Evolutionary conservation across 1,140 invertebrate species (phyloP).

Genomic region (Drosophila fuyamai): DNA sequence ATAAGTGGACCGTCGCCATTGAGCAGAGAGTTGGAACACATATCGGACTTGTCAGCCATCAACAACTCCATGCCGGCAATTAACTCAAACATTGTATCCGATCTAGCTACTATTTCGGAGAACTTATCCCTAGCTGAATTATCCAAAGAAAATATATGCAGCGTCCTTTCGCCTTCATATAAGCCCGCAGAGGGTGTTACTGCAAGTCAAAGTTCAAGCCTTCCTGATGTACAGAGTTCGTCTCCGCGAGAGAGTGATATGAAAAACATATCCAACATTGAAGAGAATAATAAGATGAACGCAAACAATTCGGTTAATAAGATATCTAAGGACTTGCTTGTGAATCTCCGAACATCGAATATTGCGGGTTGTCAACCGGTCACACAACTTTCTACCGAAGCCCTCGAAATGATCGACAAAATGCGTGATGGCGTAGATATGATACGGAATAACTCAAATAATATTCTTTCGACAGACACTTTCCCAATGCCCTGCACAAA

Average conservation of each 20-base stretch:
- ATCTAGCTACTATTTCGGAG: conserved; percentile 94
- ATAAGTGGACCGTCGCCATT: conserved; percentile 56
- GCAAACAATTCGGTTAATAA: conserved; percentile 77
- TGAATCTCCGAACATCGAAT: conserved; percentile 60
- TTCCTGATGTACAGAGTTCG: conserved; percentile 4
- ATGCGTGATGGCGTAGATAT: conserved; percentile 89
- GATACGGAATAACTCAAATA: conserved; percentile 92
- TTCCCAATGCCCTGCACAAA: conserved; percentile 55
- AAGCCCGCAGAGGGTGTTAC: conserved; percentile 23
- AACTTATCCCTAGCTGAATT: conserved; percentile 89
- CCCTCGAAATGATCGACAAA: conserved; percentile 88
- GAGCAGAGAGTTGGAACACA: conserved; percentile 86
- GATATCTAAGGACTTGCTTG: conserved; percentile 72
- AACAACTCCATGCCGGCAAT: conserved; percentile 87
- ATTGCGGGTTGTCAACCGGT: conserved; percentile 40
- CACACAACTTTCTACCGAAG: conserved; percentile 85
- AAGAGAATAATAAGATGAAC: conserved; percentile 84
- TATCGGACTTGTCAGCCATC: conserved; percentile 88
- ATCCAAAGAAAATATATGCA: conserved; percentile 51
- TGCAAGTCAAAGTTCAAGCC: neutral
- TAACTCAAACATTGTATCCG: conserved; percentile 85
- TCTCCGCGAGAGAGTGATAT: conserved; percentile 22
- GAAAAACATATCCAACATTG: conserved; percentile 71
- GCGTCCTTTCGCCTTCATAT: conserved; percentile 6
- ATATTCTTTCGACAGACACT: conserved; percentile 89